Percentiles rank a stretch among this genome's conserved stretches.
Conservation (phyloP, 2,888 invertebrate species). For the Exephanes ischioxanthus region DNA sequence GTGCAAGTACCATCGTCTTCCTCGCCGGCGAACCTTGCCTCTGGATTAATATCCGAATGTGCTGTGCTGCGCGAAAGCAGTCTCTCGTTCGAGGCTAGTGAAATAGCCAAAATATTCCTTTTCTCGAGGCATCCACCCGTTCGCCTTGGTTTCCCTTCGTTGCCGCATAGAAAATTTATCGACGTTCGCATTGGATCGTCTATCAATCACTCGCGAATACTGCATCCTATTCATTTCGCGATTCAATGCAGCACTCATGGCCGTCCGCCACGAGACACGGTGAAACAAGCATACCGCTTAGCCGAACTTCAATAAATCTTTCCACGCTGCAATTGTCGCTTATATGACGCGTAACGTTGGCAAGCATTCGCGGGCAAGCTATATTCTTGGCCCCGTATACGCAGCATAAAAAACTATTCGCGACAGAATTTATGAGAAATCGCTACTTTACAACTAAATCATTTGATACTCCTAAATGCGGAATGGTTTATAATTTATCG, state of each 20-base stretch:
- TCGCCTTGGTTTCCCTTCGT: conserved; percentile 10
- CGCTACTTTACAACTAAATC: conserved; percentile 25
- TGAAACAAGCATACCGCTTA: conserved; percentile 59
- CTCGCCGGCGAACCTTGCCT: conserved; percentile 34
- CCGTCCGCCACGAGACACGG: conserved; percentile 35
- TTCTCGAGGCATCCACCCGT: conserved; percentile 8
- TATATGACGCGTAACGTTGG: conserved; percentile 68
- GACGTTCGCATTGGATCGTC: conserved; percentile 60
- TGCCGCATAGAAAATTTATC: conserved; percentile 63
- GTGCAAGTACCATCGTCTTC: conserved; percentile 65
- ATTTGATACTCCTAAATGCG: conserved; percentile 29
- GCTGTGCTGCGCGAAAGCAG: conserved; percentile 6
- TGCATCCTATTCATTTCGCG: conserved; percentile 62
- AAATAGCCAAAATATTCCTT: conserved; percentile 45
- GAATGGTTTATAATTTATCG: conserved; percentile 37
- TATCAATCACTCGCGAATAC: conserved; percentile 65
- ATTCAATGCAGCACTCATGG: conserved; percentile 59
- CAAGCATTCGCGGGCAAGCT: conserved; percentile 37
- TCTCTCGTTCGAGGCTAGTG: conserved; percentile 15
- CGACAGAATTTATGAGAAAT: conserved; percentile 41
- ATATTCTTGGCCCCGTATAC: conserved; percentile 38
- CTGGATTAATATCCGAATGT: conserved; percentile 26
- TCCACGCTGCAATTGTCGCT: conserved; percentile 67
- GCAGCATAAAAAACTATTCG: conserved; percentile 8
- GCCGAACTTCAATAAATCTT: conserved; percentile 67